Evolutionary conservation across 2,797 vertebrate genomes (phyloP).

Genomic region (Limosa lapponica): DNA sequence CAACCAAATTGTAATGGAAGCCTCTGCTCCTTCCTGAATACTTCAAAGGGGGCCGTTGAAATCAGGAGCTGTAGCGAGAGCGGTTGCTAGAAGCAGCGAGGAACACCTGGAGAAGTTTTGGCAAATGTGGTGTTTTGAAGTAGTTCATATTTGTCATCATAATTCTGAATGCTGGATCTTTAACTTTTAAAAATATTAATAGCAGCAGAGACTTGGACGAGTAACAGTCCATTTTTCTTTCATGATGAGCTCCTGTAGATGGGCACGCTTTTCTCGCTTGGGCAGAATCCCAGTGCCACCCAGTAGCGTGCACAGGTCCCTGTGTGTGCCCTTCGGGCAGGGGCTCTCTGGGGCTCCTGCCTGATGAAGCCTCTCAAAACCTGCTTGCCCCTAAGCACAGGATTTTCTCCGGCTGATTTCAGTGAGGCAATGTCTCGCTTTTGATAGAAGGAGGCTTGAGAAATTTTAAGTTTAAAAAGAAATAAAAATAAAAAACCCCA

Average conservation of each 20-base stretch:
- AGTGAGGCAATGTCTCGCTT: not conserved
- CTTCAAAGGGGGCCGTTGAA: not conserved
- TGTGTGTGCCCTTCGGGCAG: not conserved
- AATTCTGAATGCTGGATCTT: not conserved
- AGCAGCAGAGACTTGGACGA: not conserved
- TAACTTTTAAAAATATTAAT: not conserved
- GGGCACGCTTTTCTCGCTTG: not conserved
- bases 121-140: not conserved
- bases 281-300: not conserved
- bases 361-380: not conserved
- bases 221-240: not conserved
- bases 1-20: constrained; percentile 12
- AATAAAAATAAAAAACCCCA: too few relatives aligned
- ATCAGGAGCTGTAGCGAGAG: not conserved
- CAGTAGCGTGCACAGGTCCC: not conserved
- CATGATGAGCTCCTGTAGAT: not conserved
- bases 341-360: not conserved
- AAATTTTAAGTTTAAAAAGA: not conserved
- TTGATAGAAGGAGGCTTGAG: not conserved
- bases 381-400: not conserved
- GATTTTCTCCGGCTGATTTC: not conserved
- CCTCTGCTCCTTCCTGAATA: not conserved
- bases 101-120: not conserved
- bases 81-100: not conserved
- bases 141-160: not conserved